Percentiles rank a stretch among this genome's conserved stretches.
Evolutionary conservation across 1,140 invertebrate species (phyloP).

Genomic region (Calosoma granatense): DNA sequence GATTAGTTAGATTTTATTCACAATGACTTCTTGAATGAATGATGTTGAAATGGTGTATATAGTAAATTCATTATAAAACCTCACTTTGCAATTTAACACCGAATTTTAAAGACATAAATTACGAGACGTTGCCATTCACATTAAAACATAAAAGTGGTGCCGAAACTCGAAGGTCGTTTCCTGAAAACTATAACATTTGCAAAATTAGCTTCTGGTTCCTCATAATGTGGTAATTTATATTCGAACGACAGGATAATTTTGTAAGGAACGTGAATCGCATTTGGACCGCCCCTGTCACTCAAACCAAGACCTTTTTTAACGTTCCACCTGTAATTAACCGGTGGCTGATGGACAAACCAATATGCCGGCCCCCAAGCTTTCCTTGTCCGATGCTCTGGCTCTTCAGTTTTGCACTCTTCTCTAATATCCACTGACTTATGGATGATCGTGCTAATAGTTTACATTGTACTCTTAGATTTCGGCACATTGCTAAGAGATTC

Average conservation of each 20-base stretch:
- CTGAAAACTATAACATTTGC: constrained; percentile 4
- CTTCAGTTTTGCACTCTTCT: no score
- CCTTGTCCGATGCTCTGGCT: no score
- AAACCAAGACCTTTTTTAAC: neutral
- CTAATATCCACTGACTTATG: no score
- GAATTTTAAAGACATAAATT: neutral
- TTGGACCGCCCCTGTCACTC: neutral
- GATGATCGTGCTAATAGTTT: no score
- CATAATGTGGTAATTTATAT: constrained; percentile 5
- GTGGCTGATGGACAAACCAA: neutral
- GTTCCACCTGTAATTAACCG: constrained; percentile 7
- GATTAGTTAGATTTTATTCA: no score
- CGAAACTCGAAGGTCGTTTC: no score
- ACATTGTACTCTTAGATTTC: no score
- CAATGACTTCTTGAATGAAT: no score
- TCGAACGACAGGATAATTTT: neutral
- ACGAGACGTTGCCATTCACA: neutral
- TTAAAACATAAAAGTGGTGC: neutral
- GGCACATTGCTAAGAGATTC: no score
- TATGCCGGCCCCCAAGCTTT: no score
- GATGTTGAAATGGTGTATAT: no score
- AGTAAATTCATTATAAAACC: neutral
- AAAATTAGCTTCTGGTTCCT: constrained; percentile 2
- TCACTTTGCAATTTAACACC: neutral
- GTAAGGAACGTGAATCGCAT: neutral